phyloP scores from a whole-genome alignment of 2,888 invertebrate species.

The Brenthis ino region DNA sequence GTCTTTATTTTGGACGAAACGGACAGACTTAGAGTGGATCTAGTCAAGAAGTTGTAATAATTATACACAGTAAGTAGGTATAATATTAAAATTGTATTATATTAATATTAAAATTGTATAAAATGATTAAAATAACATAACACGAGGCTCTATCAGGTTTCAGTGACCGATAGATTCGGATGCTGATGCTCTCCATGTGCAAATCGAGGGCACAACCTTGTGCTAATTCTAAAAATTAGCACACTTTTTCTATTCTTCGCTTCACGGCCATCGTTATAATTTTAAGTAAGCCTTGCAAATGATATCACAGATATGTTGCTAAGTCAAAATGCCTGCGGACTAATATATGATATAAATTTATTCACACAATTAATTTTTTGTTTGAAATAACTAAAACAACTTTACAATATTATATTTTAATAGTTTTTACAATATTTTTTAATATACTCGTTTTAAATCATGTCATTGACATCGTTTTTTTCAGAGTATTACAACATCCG shows the following conservation, averaged over 20 bases:
- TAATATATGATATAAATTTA: neutral
- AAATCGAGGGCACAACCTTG: slow-evolving; percentile 76
- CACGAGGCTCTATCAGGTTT: slow-evolving; percentile 39
- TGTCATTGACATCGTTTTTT: slow-evolving; percentile 18
- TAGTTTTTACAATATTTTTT: neutral
- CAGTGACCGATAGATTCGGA: slow-evolving; percentile 58
- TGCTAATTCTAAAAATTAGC: slow-evolving; percentile 74
- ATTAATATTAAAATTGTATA: neutral
- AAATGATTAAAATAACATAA: neutral
- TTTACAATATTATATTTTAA: neutral
- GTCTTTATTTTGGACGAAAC: no score
- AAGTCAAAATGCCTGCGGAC: slow-evolving; percentile 3
- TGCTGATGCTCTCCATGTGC: slow-evolving; percentile 59
- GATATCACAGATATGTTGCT: slow-evolving; percentile 7
- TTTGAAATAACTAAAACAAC: neutral
- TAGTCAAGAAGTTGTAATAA: no score
- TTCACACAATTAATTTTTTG: neutral
- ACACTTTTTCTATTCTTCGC: slow-evolving; percentile 68
- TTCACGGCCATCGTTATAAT: slow-evolving; percentile 43
- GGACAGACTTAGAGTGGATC: no score
- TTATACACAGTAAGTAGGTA: no score
- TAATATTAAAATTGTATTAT: no score
- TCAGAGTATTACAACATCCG: neutral
- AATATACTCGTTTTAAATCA: slow-evolving; percentile 7
- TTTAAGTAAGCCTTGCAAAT: slow-evolving; percentile 29